These are phyloP conservation scores for Petrophora chlorosata DNA, from an alignment of 2,888 invertebrate genomes.

Conservation along the genomic window DNA sequence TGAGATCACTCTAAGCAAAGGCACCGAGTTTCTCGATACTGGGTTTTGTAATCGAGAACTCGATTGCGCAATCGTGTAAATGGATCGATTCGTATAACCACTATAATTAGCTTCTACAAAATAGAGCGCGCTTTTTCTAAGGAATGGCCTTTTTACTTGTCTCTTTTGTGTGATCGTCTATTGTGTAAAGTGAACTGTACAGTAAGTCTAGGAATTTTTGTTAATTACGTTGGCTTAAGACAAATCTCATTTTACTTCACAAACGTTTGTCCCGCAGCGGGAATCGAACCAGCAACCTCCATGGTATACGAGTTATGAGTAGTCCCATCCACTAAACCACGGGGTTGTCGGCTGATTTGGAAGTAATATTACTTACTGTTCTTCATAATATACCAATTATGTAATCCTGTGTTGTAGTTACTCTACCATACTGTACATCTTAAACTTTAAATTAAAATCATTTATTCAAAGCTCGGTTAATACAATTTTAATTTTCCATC, in stretches of 20 bases:
- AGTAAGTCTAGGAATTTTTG: background rate
- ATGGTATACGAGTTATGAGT: too few relatives aligned
- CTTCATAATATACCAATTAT: too few relatives aligned
- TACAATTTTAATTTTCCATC: constrained; percentile 71
- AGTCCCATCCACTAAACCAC: too few relatives aligned
- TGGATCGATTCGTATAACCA: constrained; percentile 72
- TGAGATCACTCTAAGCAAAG: background rate
- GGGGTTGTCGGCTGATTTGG: too few relatives aligned
- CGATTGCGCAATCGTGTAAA: constrained; percentile 73
- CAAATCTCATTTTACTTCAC: background rate
- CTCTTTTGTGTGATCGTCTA: constrained; percentile 48
- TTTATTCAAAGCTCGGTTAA: constrained; percentile 43
- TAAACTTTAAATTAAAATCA: constrained; percentile 27
- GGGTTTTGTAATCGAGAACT: constrained; percentile 68
- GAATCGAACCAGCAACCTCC: too few relatives aligned
- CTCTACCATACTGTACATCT: background rate
- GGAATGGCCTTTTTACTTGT: constrained; percentile 53
- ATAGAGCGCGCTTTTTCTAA: constrained; percentile 62
- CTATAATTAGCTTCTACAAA: constrained; percentile 71
- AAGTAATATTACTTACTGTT: too few relatives aligned
- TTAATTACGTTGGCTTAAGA: background rate
- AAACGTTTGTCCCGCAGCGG: background rate
- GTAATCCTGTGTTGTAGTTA: background rate
- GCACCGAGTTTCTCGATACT: constrained; percentile 55
- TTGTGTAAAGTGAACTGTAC: constrained; percentile 42